phyloP scores from a whole-genome alignment of 1,140 invertebrate genomes.

The Ditylenchus dipsaci region DNA sequence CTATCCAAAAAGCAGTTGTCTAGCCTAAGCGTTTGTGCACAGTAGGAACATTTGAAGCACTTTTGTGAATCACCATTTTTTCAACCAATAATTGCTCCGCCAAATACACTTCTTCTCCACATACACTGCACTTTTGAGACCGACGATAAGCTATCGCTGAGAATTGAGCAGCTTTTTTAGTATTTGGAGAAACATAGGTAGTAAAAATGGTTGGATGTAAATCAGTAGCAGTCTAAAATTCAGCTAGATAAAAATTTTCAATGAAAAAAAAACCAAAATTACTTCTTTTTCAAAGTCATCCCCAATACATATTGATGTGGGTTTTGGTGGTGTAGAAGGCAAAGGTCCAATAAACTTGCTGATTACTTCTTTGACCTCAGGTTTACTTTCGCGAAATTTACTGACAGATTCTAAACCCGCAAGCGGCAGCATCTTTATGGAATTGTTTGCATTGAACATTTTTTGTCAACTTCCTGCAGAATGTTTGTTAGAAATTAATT shows the following conservation, averaged over 20 bases:
- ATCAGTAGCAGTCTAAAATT: too few relatives aligned
- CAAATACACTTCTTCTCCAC: slow-evolving; percentile 3
- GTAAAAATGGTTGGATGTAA: too few relatives aligned
- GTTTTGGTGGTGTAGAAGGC: slow-evolving; percentile 6
- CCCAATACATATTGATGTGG: background rate
- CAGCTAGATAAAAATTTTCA: background rate
- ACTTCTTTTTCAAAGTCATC: background rate
- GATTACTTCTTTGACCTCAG: background rate
- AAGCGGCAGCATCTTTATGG: background rate
- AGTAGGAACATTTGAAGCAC: slow-evolving; percentile 16
- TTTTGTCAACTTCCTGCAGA: background rate
- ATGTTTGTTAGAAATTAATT: background rate
- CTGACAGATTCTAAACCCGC: background rate
- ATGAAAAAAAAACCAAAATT: background rate
- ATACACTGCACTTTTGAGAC: background rate
- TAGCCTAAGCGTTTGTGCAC: slow-evolving; percentile 7
- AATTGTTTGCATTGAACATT: background rate
- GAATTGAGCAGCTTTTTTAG: too few relatives aligned
- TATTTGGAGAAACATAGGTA: too few relatives aligned
- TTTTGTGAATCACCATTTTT: slow-evolving; percentile 18
- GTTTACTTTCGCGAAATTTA: background rate
- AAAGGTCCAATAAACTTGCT: background rate
- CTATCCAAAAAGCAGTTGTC: slow-evolving; percentile 13
- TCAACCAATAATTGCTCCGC: slow-evolving; percentile 18
- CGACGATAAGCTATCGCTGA: slow-evolving; percentile 1